Evolutionary conservation across 1,140 invertebrate species (phyloP), one percentile per base, ranked within the genome.

Genomic region (Drosophila trapezifrons): DNA sequence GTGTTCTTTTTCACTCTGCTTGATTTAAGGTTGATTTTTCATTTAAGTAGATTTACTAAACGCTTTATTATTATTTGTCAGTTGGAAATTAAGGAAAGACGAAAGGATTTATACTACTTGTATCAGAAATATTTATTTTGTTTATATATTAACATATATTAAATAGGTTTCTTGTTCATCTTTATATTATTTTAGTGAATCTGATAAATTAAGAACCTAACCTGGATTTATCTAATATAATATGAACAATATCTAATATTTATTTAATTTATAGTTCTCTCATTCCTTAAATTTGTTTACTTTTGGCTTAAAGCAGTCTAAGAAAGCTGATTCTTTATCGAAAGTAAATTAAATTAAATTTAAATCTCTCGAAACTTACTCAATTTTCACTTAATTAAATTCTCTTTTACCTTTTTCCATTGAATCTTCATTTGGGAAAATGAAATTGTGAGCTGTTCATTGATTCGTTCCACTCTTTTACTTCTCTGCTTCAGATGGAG

Each of bases 401-500:
- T 17, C 20, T n/a, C 2, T 4, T 12, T 15, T 32, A 32, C 20
- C 17, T 6, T 20, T 7, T 35, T 63, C n/a, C 27, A 35, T 45
- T 64, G 27, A 43, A 27, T 59, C 54, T 47, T 49, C n/a, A 67
- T 49, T 49, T 63, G 43, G n/a, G 18, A 12, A 29, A 66, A 29
- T 38, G 32, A 63, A 29, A 35, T 64, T 17, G 38, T 51, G 29
- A 42, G 37, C 32, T 67, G 15, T 69, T 70, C 47, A 70, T 69
- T 67, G 63, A 55, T 35, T 45, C 63, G 22, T 51, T 67, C 4
- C 27, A 22, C 13, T 17, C 22, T 18, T 45, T 20, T 15, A 18
- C 22, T 13, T 25, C 18, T 40, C 35, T 8, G 64, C 42, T n/a
- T 22, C 25, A 20, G 51, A 37, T 52, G 42, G 18, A 18, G 20